Evolutionary conservation across 2,797 vertebrate species (phyloP), one percentile per base, ranked within the genome.

Genomic region (Tauraco hartlaubi): DNA sequence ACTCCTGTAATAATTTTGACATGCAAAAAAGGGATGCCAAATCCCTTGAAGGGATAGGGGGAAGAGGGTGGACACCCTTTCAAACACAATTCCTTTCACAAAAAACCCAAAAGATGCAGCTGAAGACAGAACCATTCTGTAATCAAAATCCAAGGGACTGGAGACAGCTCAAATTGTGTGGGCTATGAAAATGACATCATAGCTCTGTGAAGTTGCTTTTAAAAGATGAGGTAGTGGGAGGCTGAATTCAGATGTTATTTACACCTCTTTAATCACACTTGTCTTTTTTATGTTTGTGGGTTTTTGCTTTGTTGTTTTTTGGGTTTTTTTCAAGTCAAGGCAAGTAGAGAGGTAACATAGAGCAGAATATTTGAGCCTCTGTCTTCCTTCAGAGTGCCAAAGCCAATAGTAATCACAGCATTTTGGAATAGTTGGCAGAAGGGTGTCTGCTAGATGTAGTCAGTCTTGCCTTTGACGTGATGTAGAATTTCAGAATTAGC

Each of bases 201-300:
- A 72, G 49, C 31, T 91, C 75, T 88, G 59, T 68, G n/a, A 95
- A 96, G 55, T 46, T 94, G 31, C 68, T 92, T 95, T 88, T 85
- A 83, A 85, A 83, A 73, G 43, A 75, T 87, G 90, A 93, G 41
- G 73, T 67, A 93, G 76, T 76, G 49, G 51, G 82, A 94, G 41
- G 44, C 41, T 92, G 81, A 90, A 93, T 92, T 93, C 44, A 86
- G 44, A 88, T 90, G 66, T 90, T 89, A 72, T 79, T 97, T 94
- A 51, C 59, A 93, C 51, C 48, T 77, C 73, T 90, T 85, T 88
- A 85, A 74, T 90, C 29, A 43, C 14, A 19, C 29, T 77, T 52
- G 9, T 52, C 4, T 41, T 22, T 5, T 39, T 39, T 3, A 28
- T 51, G 28, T 28, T 14, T 12, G 39, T 41, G 39, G 39, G 39